phyloP scores from a whole-genome alignment of 2,113 vertebrate genomes.

The Tricholaema leucomelas region DNA sequence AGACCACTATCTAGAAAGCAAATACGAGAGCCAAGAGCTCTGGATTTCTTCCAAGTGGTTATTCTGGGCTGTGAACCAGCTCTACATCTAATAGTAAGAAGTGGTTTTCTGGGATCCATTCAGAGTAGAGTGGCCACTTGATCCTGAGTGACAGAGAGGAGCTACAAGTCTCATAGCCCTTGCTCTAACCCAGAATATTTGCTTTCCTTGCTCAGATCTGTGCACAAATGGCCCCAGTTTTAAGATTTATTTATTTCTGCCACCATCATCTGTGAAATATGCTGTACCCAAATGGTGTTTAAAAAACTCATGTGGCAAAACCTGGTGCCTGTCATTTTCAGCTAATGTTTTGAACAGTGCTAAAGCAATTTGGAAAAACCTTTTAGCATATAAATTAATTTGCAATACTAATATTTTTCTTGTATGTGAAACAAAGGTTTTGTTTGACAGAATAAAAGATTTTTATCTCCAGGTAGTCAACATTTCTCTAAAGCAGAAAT shows the following conservation, averaged over 20 bases:
- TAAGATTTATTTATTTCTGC: not conserved
- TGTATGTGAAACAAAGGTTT: not conserved
- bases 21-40: conserved; percentile 2
- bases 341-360: not conserved
- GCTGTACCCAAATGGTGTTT: accelerated
- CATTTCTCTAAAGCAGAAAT: not conserved
- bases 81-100: not conserved
- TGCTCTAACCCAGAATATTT: not conserved
- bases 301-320: not conserved
- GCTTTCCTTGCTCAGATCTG: not conserved
- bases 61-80: conserved; percentile 13
- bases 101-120: not conserved
- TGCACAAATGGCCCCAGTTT: not conserved
- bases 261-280: not conserved
- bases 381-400: not conserved
- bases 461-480: not conserved
- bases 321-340: not conserved
- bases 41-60: not conserved
- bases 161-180: not conserved
- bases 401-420: not conserved
- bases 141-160: not conserved
- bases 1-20: conserved; percentile 27
- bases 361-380: not conserved
- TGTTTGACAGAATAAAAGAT: conserved; percentile 10
- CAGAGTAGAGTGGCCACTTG: not conserved